Conservation (phyloP, 2,113 vertebrate species). For the Festucalex cinctus region DNA sequence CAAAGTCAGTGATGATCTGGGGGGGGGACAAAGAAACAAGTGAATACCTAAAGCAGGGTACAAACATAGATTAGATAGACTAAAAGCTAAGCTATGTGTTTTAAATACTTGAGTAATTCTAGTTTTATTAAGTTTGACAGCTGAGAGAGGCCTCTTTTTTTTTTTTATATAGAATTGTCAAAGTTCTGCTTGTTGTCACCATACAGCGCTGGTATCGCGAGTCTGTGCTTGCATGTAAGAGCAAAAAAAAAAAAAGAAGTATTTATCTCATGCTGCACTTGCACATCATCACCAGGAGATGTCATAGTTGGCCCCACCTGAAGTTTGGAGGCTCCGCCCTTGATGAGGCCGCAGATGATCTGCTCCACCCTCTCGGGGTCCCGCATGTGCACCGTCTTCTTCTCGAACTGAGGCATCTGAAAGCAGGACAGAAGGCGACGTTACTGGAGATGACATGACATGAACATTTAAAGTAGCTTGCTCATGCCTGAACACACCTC, state of each 20-base stretch:
- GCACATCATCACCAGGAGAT: not conserved
- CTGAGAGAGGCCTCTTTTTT: no score
- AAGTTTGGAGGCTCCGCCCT: slow-evolving; percentile 92
- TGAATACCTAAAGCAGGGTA: not conserved
- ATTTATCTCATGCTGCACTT: not conserved
- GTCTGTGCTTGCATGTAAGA: no score
- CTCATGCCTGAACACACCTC: not conserved
- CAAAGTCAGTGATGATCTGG: slow-evolving; percentile 98
- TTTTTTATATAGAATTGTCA: no score
- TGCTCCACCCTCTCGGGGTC: slow-evolving; percentile 90
- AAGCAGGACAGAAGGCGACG: not conserved
- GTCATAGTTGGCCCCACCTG: slow-evolving; percentile 73
- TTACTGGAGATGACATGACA: not conserved
- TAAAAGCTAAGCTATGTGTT: no score
- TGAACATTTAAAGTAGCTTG: not conserved
- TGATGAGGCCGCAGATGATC: slow-evolving; percentile 93
- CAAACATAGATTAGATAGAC: no score
- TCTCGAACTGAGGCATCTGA: slow-evolving; percentile 98
- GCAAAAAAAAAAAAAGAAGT: no score
- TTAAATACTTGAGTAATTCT: no score
- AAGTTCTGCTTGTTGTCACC: no score
- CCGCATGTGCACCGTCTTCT: slow-evolving; percentile 88
- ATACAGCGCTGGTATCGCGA: no score
- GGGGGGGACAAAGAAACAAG: not conserved
- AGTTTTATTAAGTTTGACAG: no score